Base-by-base conservation (phyloP, 2,888 invertebrate species). In the Adelphocoris suturalis region DNA sequence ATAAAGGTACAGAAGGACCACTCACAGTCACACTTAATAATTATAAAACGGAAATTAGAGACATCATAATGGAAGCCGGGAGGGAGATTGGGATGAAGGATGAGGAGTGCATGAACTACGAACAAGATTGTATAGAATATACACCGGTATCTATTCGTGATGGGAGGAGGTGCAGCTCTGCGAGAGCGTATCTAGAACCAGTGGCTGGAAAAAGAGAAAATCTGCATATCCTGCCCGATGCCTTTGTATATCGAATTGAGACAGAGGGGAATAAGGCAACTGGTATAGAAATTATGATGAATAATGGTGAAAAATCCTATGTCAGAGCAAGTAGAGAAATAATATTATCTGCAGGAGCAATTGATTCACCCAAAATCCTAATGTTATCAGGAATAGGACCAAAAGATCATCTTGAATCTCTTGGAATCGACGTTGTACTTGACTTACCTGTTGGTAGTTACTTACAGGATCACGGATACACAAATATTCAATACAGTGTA, bases 361-460 rank as follows among this genome's bases (percentile, higher is more conserved):
- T 98, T 91, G 96, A 97, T 92, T 96, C 97, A 4, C 97, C 98
- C 0, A 98, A 91, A 76, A 78, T 92, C 13, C 94, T 98, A 46
- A 97, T 98, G 97, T 93, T 98, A 61, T 97, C 97, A 0, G 98
- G 98, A 0, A 94, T 98, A 14, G 97, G 97, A 7, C 96, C 96
- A 0, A 93, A 93, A 13, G 93, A 94, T 14, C 95, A 97, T 92
- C 94, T 97, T 0, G 75, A 78, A 68, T 55, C 91, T 37, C 61
- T 91, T 13, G 90, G 90, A 14, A 91, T 92, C 46, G 90, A 91
- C 11, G 90, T 91, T 0, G 87, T 92, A 9, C 86, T 90, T 27
- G 91, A 92, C 84, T 87, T 91, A n/a, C 89, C 86, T 16, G 92
- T 92, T 0, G 92, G 92, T 2, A 82, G 91, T 46, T 91, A 92